Evolutionary conservation across 2,113 vertebrate species (phyloP).

Genomic region (Cyanoramphus novaezelandiae): DNA sequence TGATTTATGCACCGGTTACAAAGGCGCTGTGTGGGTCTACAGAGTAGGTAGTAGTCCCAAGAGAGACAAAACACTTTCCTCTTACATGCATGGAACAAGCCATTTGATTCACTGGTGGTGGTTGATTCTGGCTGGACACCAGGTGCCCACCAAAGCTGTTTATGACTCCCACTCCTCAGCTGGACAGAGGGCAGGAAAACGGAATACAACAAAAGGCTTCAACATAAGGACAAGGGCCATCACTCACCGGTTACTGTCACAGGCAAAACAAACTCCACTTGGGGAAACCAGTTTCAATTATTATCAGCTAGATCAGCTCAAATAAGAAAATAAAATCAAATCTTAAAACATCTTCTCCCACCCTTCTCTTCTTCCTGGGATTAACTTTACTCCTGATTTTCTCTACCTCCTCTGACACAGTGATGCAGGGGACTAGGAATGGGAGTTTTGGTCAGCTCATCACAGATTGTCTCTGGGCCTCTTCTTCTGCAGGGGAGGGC

Average conservation of each 20-base stretch:
- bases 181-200: background rate
- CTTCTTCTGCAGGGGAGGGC: background rate
- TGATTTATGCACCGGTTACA: background rate
- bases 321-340: background rate
- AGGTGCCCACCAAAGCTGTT: background rate
- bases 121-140: background rate
- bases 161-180: background rate
- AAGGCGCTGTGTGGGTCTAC: background rate
- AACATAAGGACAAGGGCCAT: background rate
- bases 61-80: background rate
- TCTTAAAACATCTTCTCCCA: background rate
- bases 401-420: background rate
- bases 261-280: fast-evolving
- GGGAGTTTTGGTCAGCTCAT: background rate
- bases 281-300: background rate
- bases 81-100: fast-evolving
- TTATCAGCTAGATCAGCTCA: background rate
- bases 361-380: background rate
- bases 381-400: fast-evolving
- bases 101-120: background rate
- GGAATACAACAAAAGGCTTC: background rate
- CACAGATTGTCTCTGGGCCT: background rate
- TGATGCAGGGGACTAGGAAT: background rate
- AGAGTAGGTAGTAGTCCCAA: background rate
- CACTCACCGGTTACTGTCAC: background rate